A percentile compares a stretch with the other conserved stretches of the same genome.
Evolutionary conservation across 2,797 vertebrate genomes (phyloP).

Genomic region (Notolabrus celidotus): DNA sequence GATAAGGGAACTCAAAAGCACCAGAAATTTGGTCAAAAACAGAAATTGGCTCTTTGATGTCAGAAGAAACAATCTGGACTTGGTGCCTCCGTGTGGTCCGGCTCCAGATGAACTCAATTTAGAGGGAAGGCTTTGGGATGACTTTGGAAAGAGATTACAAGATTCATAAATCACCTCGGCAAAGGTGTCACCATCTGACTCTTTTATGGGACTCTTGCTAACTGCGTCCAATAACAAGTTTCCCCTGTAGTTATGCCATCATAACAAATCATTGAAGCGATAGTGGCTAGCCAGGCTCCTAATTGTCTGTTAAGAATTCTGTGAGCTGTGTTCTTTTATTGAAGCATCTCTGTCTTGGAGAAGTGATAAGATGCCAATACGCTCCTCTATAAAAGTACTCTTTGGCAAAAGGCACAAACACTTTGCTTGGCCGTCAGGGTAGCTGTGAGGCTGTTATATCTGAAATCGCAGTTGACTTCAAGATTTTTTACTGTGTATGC

Average conservation of each 20-base stretch:
- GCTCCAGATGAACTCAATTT: conserved; percentile 85
- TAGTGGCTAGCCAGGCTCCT: conserved; percentile 81
- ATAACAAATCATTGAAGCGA: conserved; percentile 83
- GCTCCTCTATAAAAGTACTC: conserved; percentile 85
- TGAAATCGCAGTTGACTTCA: conserved; percentile 85
- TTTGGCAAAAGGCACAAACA: conserved; percentile 86
- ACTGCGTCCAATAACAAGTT: conserved; percentile 86
- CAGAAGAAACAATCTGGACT: conserved; percentile 83
- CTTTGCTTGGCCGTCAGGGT: conserved; percentile 84
- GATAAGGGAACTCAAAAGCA: conserved; percentile 73
- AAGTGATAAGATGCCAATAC: conserved; percentile 85
- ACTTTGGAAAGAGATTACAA: conserved; percentile 85
- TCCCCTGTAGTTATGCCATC: conserved; percentile 87
- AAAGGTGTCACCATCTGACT: conserved; percentile 87
- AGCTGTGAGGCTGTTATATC: conserved; percentile 84
- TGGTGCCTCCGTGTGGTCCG: conserved; percentile 77
- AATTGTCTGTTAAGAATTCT: conserved; percentile 86
- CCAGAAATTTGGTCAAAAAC: conserved; percentile 82
- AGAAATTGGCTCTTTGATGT: conserved; percentile 82
- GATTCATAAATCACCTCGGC: conserved; percentile 83
- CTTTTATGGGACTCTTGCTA: conserved; percentile 84
- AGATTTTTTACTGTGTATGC: conserved; percentile 78
- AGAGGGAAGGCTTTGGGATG: conserved; percentile 82
- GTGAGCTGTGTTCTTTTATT: conserved; percentile 83
- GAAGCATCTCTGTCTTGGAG: conserved; percentile 84